Evolutionary conservation across 2,888 invertebrate species (phyloP), one percentile per base, ranked within the genome.

Genomic region (Ichneumoninae sp.): DNA sequence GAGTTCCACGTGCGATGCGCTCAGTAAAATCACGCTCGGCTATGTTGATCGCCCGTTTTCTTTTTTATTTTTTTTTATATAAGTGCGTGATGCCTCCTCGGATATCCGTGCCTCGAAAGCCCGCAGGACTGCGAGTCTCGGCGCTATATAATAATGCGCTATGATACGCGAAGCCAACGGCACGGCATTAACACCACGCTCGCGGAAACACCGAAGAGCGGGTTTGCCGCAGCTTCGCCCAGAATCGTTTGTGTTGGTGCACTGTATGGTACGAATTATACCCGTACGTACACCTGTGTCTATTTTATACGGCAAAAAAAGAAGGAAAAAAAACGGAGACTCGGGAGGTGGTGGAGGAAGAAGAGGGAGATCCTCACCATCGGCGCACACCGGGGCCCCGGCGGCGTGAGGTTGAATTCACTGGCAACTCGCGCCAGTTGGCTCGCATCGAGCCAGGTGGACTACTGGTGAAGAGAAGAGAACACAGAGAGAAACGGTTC

Each of bases 371-470:
- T 81, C 57, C 75, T 78, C 80, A 69, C 72, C 62, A 75, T 26
- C 26, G 57, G 57, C 22, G 57, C 57, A 10, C 57, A 22, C 26
- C 57, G 19, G 3, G 3, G 19, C 54, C 22, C 22, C 66, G 79
- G 65, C 71, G 80, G 66, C 86, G 87, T 87, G 87, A 88, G 86
- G 87, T 85, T 87, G 85, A 88, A 87, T 87, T 84, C 81, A 79
- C 80, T 87, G 82, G 86, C 81, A 69, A 86, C 85, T 88, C 86
- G 83, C 87, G 84, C 78, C 88, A 89, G 89, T 89, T 87, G 87
- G 84, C 88, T 44, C 87, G 89, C 84, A 87, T 88, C 85, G 86
- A 87, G 87, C 80, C 87, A 88, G 87, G 89, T 89, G 89, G 86
- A 88, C 86, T 86, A 30, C 19, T 4, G 22, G n/a, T 44, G 62